Evolutionary conservation across 2,888 invertebrate species (phyloP).

Genomic region (Matsumyia berberina): DNA sequence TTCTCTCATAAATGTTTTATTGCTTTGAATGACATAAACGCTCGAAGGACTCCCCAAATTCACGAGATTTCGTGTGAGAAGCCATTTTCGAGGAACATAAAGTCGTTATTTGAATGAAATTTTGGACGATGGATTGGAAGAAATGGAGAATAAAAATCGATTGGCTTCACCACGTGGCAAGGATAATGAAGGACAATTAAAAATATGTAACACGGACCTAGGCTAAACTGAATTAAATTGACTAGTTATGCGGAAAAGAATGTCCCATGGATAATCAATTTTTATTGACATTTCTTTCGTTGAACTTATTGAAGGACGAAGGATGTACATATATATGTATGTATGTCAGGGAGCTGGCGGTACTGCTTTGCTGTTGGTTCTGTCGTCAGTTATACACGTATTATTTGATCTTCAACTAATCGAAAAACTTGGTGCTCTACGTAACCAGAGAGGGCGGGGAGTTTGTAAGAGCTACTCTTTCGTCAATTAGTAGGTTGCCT

Average conservation of each 20-base stretch:
- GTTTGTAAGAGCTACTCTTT: too few species aligned
- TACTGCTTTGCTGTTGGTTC: too few species aligned
- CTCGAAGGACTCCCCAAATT: slow-evolving; percentile 14
- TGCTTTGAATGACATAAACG: slow-evolving; percentile 32
- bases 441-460: too few species aligned
- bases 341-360: too few species aligned
- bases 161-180: background rate
- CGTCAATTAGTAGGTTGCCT: too few species aligned
- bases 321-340: background rate
- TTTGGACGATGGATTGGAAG: background rate
- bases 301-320: background rate
- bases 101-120: slow-evolving; percentile 3
- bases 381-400: too few species aligned
- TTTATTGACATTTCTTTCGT: slow-evolving; percentile 1
- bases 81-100: slow-evolving; percentile 15
- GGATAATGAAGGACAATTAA: slow-evolving; percentile 23
- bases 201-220: background rate
- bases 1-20: slow-evolving; percentile 40
- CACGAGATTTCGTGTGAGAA: slow-evolving; percentile 1
- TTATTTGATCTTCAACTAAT: too few species aligned
- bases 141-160: slow-evolving; percentile 21
- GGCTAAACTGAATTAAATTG: slow-evolving; percentile 10
- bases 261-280: slow-evolving; percentile 2
- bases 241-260: background rate
- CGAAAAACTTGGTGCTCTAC: too few species aligned